Conservation (phyloP, 2,888 invertebrate species). For the Poecilobothrus nobilitatus region DNA sequence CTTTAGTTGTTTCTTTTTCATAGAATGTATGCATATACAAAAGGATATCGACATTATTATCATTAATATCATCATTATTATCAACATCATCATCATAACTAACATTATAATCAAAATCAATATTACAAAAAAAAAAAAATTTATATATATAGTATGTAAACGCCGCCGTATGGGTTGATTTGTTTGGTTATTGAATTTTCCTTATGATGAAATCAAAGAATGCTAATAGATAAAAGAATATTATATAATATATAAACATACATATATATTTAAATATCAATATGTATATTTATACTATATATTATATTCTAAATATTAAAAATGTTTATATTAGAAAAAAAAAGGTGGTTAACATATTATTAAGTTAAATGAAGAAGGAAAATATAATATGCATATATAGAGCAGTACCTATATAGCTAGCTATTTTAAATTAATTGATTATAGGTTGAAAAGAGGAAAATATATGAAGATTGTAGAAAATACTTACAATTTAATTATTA, state of each 20-base stretch:
- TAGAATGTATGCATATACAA: not conserved
- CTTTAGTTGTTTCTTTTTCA: not conserved
- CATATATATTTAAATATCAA: too few species aligned
- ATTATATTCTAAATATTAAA: not conserved
- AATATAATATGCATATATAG: not conserved
- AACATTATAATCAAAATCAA: too few species aligned
- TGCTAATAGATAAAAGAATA: not conserved
- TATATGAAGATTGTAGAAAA: too few species aligned
- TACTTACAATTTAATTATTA: too few species aligned
- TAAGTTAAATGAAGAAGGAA: not conserved
- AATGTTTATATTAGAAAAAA: too few species aligned
- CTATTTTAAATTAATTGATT: too few species aligned
- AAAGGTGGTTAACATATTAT: not conserved
- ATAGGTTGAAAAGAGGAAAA: too few species aligned
- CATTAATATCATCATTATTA: not conserved
- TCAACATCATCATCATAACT: too few species aligned
- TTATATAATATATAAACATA: not conserved
- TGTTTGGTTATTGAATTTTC: constrained; percentile 1
- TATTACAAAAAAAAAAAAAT: too few species aligned
- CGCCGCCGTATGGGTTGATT: not conserved
- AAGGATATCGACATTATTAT: not conserved
- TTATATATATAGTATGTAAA: not conserved
- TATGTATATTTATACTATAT: too few species aligned
- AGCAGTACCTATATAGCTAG: not conserved
- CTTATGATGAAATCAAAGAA: not conserved